phyloP scores from a whole-genome alignment of 2,888 invertebrate species.

The Gisinianus flammeolus region DNA sequence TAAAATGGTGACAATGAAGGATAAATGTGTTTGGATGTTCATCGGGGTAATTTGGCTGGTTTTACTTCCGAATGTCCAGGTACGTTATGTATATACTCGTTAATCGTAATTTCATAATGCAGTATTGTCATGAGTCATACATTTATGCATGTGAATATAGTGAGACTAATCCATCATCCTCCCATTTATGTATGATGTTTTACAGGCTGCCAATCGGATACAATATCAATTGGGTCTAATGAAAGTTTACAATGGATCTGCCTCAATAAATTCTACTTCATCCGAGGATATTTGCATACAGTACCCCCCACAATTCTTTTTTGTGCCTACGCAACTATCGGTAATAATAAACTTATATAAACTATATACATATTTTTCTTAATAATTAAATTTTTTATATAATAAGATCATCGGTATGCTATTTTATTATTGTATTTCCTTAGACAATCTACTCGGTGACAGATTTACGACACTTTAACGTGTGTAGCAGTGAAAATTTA shows the following conservation, averaged over 20 bases:
- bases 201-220: conserved; percentile 18
- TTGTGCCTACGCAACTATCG: conserved; percentile 35
- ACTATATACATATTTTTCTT: background rate
- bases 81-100: no score
- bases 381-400: background rate
- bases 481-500: conserved; percentile 34
- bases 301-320: conserved; percentile 42
- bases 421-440: conserved; percentile 5
- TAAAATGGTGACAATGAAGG: no score
- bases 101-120: no score
- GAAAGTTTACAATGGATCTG: conserved; percentile 9
- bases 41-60: no score
- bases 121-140: no score
- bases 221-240: conserved; percentile 20
- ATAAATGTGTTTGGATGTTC: no score
- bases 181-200: no score
- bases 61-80: no score
- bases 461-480: conserved; percentile 38
- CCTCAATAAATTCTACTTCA: background rate
- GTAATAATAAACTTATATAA: conserved; percentile 8
- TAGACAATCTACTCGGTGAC: conserved; percentile 40
- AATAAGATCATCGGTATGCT: background rate
- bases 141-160: no score
- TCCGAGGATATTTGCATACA: conserved; percentile 43
- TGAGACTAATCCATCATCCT: no score